These are phyloP conservation scores for Rhinella marina DNA, from an alignment of 2,797 vertebrate genomes.

Conservation along the genomic window DNA sequence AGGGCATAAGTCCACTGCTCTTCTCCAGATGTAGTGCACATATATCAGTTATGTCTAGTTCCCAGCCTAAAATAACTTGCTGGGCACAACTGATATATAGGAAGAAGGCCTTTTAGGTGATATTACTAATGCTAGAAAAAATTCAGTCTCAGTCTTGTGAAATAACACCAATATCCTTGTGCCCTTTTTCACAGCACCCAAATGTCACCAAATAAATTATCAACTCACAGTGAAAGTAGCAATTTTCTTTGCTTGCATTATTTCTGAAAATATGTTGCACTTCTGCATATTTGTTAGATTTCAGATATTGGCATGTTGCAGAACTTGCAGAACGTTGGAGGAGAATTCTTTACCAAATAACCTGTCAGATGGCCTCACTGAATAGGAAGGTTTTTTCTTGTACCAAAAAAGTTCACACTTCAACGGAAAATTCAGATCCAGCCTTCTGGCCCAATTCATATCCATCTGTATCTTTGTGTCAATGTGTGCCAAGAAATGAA, in stretches of 20 bases:
- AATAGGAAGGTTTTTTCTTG: conserved; percentile 51
- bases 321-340: background rate
- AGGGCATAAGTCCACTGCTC: too few species aligned
- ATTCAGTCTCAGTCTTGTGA: too few species aligned
- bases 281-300: background rate
- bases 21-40: too few species aligned
- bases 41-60: too few species aligned
- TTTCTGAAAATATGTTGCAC: background rate
- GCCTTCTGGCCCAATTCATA: conserved; percentile 59
- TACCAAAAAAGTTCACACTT: conserved; percentile 61
- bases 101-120: too few species aligned
- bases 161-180: too few species aligned
- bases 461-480: conserved; percentile 59
- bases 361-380: conserved; percentile 58
- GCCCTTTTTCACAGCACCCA: too few species aligned
- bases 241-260: background rate
- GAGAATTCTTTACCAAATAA: conserved; percentile 50
- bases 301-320: conserved; percentile 10
- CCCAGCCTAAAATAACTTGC: too few species aligned
- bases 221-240: background rate
- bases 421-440: conserved; percentile 55
- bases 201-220: background rate
- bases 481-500: conserved; percentile 59
- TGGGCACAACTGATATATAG: too few species aligned
- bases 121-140: too few species aligned